Percentiles rank a stretch among this genome's conserved stretches.
These are phyloP conservation scores for Daubentonia madagascariensis DNA, from an alignment of 2,113 vertebrate species.

Conservation along the genomic window DNA sequence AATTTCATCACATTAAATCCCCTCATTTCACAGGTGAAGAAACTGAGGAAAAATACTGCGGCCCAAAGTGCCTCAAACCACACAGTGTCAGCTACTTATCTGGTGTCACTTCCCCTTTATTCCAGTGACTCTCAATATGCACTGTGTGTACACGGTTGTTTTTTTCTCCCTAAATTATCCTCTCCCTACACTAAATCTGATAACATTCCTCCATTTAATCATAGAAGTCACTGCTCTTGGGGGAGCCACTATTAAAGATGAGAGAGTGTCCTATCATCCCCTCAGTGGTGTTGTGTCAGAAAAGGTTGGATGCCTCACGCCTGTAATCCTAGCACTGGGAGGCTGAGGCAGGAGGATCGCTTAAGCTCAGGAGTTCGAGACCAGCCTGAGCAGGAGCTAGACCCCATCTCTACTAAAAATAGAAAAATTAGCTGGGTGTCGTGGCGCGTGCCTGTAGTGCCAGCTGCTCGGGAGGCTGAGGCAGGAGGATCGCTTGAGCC, in stretches of 20 bases:
- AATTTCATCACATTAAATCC: neutral
- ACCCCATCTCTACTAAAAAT: neutral
- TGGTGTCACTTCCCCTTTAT: neutral
- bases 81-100: neutral
- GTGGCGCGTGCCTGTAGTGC: neutral
- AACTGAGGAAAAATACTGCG: neutral
- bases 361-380: neutral
- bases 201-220: neutral
- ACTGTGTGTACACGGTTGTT: neutral
- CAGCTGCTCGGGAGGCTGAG: neutral
- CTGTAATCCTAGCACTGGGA: neutral
- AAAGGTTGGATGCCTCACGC: neutral
- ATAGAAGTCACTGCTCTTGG: neutral
- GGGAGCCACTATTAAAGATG: neutral
- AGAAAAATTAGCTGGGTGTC: neutral
- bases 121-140: neutral
- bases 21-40: neutral
- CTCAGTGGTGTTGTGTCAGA: neutral
- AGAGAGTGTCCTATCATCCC: neutral
- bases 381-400: neutral
- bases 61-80: neutral
- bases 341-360: neutral
- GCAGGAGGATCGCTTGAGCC: neutral
- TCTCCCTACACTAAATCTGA: neutral
- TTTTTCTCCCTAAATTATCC: neutral